Percentiles rank a stretch among this genome's conserved stretches.
Conservation (phyloP, 2,888 invertebrate species). For the Stenodema calcarata region DNA sequence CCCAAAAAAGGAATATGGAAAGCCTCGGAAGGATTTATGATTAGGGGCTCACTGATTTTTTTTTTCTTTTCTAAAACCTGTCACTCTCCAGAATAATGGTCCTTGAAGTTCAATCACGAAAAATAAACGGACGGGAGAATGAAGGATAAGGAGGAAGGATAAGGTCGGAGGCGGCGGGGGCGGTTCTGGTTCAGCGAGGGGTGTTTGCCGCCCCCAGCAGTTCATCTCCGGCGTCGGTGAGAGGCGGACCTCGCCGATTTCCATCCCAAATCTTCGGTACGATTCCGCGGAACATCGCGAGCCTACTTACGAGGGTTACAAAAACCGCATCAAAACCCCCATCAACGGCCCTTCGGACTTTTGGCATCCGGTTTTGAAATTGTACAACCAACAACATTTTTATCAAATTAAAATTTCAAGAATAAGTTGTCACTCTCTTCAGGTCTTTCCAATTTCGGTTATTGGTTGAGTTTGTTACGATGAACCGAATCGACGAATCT, state of each 20-base stretch:
- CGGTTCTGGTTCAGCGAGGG: background rate
- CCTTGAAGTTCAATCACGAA: conserved; percentile 4
- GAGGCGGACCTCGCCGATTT: conserved; percentile 25
- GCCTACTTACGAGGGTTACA: background rate
- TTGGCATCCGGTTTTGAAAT: background rate
- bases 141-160: background rate
- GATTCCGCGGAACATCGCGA: background rate
- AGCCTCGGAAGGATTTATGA: background rate
- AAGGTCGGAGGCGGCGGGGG: background rate
- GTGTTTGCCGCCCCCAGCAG: conserved; percentile 23
- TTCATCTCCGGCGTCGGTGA: conserved; percentile 28
- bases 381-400: background rate
- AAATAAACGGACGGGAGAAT: background rate
- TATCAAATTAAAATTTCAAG: background rate
- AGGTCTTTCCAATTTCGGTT: background rate
- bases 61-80: background rate
- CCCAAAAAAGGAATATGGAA: background rate
- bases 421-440: background rate
- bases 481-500: background rate
- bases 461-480: background rate
- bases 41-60: background rate
- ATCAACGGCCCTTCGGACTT: background rate
- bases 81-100: background rate
- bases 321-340: background rate
- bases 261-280: background rate